Conservation (phyloP, 2,113 vertebrate species). For the Callorhinus ursinus region DNA sequence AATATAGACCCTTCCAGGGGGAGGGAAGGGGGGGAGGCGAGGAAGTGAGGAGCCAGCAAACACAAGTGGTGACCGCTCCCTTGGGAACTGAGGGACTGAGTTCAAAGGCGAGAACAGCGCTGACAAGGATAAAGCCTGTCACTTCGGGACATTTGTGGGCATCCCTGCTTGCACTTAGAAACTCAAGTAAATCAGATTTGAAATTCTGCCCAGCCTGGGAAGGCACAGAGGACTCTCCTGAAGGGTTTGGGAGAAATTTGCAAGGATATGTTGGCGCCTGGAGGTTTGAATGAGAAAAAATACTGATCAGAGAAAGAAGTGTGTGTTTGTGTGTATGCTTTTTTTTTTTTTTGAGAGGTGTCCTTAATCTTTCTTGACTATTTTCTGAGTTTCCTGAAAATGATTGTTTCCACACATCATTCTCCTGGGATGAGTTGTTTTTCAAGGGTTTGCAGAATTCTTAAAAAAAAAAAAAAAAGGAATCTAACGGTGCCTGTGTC, state of each 20-base stretch:
- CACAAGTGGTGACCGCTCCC: neutral
- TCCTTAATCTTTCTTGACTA: neutral
- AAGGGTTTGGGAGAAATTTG: conserved; percentile 26
- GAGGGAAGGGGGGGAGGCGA: neutral
- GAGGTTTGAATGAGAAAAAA: neutral
- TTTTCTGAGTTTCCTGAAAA: neutral
- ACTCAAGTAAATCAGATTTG: conserved; percentile 76
- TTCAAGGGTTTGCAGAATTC: neutral
- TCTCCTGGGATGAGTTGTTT: neutral
- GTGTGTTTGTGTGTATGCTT: neutral
- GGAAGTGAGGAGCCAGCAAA: neutral
- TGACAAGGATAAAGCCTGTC: conserved; percentile 68
- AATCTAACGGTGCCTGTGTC: no score
- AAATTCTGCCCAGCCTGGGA: conserved; percentile 69
- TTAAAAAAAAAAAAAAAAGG: neutral
- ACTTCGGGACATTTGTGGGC: conserved; percentile 76
- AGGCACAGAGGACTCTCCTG: conserved; percentile 10
- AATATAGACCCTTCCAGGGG: neutral
- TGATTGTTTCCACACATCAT: neutral
- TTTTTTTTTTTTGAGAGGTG: neutral
- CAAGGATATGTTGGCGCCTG: accelerated
- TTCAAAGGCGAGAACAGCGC: conserved; percentile 72
- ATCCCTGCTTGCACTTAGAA: conserved; percentile 63
- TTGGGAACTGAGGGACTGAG: conserved; percentile 64
- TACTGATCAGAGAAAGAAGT: neutral